phyloP scores from a whole-genome alignment of 1,140 invertebrate genomes.

The Cecropterus lyciades region DNA sequence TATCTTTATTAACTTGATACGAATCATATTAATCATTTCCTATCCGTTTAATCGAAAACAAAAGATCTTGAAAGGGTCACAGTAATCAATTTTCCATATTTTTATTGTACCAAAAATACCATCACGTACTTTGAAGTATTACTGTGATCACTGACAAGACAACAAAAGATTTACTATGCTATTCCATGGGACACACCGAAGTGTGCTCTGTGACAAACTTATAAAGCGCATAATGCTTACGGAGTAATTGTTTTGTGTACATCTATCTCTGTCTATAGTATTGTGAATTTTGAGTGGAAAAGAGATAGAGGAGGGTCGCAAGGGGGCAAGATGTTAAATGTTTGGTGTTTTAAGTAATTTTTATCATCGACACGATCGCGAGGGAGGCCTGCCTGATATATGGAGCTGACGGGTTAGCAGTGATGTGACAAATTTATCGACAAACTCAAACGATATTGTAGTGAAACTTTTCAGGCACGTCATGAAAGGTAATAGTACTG shows the following conservation, averaged over 20 bases:
- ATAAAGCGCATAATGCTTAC: constrained; percentile 35
- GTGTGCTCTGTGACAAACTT: constrained; percentile 38
- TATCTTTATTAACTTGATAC: constrained; percentile 17
- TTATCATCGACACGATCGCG: constrained; percentile 81
- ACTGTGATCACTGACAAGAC: constrained; percentile 61
- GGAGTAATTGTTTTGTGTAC: constrained; percentile 28
- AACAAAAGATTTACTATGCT: constrained; percentile 67
- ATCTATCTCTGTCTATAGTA: constrained; percentile 48
- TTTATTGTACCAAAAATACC: constrained; percentile 60
- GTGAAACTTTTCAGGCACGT: too few relatives aligned
- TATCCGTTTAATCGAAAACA: constrained; percentile 42
- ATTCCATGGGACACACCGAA: constrained; percentile 48
- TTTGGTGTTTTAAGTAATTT: constrained; percentile 83
- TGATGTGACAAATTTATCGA: constrained; percentile 55
- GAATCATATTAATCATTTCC: constrained; percentile 44
- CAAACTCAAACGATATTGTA: constrained; percentile 22
- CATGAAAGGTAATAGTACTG: too few relatives aligned
- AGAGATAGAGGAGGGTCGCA: constrained; percentile 50
- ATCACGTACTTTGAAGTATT: constrained; percentile 69
- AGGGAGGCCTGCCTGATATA: constrained; percentile 76
- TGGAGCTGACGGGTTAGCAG: constrained; percentile 70
- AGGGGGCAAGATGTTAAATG: constrained; percentile 77
- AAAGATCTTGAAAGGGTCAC: constrained; percentile 43
- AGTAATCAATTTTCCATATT: constrained; percentile 58
- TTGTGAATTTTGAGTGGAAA: constrained; percentile 41